phyloP scores from a whole-genome alignment of 92 coral and sea anemone genomes.

The Siderastrea radians region DNA sequence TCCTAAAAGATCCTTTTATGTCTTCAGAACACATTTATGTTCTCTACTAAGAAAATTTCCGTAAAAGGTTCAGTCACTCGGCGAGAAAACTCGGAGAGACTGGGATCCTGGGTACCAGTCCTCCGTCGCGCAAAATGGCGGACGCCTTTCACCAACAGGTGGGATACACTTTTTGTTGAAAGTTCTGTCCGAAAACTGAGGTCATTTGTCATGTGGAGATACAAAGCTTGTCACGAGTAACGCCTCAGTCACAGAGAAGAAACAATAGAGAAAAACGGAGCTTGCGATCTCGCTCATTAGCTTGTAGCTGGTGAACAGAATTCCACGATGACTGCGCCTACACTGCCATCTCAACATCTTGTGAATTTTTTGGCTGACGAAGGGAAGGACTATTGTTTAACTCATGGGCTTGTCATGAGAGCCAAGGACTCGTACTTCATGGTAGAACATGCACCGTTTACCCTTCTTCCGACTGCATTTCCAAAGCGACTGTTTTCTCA shows the following conservation, averaged over 20 bases:
- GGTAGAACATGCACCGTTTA: slow-evolving; percentile 86
- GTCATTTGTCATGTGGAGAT: slow-evolving; percentile 9
- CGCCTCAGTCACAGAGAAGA: background rate
- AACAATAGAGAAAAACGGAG: background rate
- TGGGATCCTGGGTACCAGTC: background rate
- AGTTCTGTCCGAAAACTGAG: background rate
- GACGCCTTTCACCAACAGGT: background rate
- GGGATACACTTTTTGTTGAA: background rate
- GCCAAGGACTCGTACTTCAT: slow-evolving; percentile 6
- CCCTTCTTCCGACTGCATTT: slow-evolving; percentile 84
- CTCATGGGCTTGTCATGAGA: slow-evolving; percentile 48
- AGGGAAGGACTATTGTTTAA: slow-evolving; percentile 40
- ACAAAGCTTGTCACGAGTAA: background rate
- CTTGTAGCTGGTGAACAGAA: background rate
- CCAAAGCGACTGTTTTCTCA: slow-evolving; percentile 78
- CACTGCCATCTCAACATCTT: slow-evolving; percentile 7
- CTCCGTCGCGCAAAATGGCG: slow-evolving; percentile 5
- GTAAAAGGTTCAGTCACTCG: background rate
- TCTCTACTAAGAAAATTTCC: no score
- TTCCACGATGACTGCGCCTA: background rate
- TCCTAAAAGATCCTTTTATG: no score
- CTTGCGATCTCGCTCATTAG: background rate
- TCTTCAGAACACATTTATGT: no score
- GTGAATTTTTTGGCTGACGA: slow-evolving; percentile 30
- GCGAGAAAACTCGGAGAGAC: background rate